Evolutionary conservation across 2,113 vertebrate genomes (phyloP).

Genomic region (Clarias magur): DNA sequence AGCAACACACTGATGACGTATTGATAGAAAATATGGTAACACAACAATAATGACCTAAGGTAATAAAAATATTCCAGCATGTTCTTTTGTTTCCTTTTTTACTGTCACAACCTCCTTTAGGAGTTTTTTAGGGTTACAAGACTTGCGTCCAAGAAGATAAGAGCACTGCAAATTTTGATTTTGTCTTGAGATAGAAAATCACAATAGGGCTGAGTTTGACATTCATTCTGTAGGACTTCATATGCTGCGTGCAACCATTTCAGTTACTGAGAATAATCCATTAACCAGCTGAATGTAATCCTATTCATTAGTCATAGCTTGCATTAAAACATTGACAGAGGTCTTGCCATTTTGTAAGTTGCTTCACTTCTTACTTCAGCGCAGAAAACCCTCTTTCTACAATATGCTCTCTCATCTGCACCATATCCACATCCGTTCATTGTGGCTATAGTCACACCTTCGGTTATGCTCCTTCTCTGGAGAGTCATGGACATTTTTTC

Average conservation of each 20-base stretch:
- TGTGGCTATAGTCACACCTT: background rate
- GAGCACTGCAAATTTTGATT: background rate
- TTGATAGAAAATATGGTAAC: background rate
- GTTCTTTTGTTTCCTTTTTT: background rate
- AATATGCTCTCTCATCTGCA: background rate
- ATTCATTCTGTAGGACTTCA: background rate
- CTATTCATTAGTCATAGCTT: conserved; percentile 1
- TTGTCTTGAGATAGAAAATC: background rate
- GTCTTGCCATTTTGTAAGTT: background rate
- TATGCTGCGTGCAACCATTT: background rate
- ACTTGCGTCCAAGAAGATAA: background rate
- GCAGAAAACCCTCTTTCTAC: background rate
- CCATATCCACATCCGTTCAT: background rate
- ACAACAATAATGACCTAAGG: background rate
- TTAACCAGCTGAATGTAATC: background rate
- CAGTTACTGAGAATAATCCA: background rate
- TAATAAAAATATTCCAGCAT: background rate
- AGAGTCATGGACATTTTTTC: background rate
- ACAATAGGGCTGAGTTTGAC: background rate
- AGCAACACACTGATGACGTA: background rate
- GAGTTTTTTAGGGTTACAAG: background rate
- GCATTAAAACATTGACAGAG: background rate
- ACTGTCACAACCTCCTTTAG: background rate
- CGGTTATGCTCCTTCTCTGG: background rate
- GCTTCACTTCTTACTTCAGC: background rate